Evolutionary conservation across 1,140 invertebrate genomes (phyloP).

Genomic region (Zaprionus capensis): DNA sequence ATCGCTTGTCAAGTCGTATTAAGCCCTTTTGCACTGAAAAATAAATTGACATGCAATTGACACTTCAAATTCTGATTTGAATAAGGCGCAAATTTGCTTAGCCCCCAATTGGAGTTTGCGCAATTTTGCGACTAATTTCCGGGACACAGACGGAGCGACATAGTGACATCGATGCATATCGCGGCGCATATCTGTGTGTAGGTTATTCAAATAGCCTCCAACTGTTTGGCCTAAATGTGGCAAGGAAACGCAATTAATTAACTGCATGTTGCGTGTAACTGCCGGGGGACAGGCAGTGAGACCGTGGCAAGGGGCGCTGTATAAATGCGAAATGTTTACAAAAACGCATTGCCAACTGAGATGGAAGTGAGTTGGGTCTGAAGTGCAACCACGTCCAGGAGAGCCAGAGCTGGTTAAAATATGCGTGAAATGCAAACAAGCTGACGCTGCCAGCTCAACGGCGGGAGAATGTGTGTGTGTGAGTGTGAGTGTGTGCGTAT

Average conservation of each 20-base stretch:
- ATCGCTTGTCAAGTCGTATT: background rate
- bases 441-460: constrained; percentile 12
- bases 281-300: background rate
- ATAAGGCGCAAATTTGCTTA: background rate
- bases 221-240: constrained; percentile 15
- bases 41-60: background rate
- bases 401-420: constrained; percentile 55
- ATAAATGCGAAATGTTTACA: constrained; percentile 58
- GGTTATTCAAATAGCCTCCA: constrained; percentile 12
- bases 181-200: background rate
- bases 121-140: constrained; percentile 13
- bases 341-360: constrained; percentile 53
- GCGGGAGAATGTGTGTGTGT: constrained; percentile 5
- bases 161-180: constrained; percentile 5
- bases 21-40: background rate
- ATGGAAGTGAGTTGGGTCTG: background rate
- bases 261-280: constrained; percentile 6
- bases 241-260: constrained; percentile 41
- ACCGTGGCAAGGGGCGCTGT: background rate
- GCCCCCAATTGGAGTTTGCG: background rate
- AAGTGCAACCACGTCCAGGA: background rate
- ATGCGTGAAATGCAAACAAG: constrained; percentile 64
- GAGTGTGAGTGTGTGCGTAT: constrained; percentile 1
- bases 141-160: background rate
- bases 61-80: background rate